Conservation (phyloP, 2,113 vertebrate species). For the Leptobrachium leishanense region DNA sequence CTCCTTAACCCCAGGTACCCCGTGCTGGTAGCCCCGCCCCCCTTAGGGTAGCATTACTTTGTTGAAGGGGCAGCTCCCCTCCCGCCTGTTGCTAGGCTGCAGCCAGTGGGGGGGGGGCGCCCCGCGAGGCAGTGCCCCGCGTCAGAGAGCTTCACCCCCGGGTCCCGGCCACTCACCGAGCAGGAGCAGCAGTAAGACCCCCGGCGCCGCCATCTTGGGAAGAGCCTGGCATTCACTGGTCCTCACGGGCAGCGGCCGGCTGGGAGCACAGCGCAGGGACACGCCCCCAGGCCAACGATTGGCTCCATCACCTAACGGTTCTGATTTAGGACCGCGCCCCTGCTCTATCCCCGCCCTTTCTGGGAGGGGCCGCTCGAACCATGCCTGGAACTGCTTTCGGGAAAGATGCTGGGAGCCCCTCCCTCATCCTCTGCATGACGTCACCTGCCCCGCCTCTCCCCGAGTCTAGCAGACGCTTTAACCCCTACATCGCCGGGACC, state of each 20-base stretch:
- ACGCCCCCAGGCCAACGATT: background rate
- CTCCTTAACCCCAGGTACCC: too few species aligned
- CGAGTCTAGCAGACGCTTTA: too few species aligned
- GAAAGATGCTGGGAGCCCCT: background rate
- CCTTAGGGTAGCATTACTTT: too few species aligned
- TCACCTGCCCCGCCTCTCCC: too few species aligned
- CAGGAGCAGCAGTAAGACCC: background rate
- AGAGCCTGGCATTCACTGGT: background rate
- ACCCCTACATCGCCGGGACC: too few species aligned
- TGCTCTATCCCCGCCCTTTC: background rate
- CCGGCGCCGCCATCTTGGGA: slow-evolving; percentile 7
- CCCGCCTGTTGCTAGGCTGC: background rate
- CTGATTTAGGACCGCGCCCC: background rate
- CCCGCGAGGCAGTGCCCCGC: background rate
- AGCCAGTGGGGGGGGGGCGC: background rate
- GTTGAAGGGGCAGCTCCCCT: background rate
- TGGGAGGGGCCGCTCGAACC: background rate
- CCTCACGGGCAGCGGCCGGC: background rate
- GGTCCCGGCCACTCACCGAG: slow-evolving; percentile 7
- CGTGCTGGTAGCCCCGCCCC: too few species aligned
- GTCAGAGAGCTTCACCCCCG: background rate
- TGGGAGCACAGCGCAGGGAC: background rate
- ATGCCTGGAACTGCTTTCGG: background rate
- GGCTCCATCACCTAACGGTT: background rate
- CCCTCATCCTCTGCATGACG: background rate